Evolutionary conservation across 1,140 invertebrate genomes (phyloP).

Genomic region (Drosophila orosa): DNA sequence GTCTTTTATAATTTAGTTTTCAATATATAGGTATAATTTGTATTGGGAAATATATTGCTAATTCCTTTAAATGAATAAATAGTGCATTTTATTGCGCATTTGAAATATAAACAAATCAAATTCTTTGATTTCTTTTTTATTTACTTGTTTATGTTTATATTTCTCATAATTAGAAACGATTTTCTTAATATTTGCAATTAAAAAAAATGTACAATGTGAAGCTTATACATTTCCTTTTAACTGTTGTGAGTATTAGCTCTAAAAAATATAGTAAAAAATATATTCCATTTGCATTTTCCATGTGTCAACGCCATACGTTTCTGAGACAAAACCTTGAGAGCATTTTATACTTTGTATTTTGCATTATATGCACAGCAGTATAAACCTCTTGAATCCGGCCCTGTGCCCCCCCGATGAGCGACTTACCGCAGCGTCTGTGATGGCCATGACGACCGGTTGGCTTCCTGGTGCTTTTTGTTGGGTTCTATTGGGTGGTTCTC

Average conservation of each 20-base stretch:
- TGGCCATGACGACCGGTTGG: constrained; percentile 46
- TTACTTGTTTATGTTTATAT: too few species aligned
- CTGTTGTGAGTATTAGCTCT: too few species aligned
- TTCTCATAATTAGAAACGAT: too few species aligned
- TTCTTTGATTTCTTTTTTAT: too few species aligned
- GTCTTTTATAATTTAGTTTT: too few species aligned
- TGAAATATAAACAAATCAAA: too few species aligned
- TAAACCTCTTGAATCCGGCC: constrained; percentile 18
- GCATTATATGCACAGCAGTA: not conserved
- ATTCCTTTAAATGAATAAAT: too few species aligned
- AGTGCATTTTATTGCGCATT: too few species aligned
- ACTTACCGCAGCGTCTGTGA: constrained; percentile 47
- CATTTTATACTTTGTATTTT: constrained; percentile 1
- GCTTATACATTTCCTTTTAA: too few species aligned
- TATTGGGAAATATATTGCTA: too few species aligned
- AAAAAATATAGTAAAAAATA: not conserved
- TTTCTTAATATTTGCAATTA: not conserved
- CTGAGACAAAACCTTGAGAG: constrained; percentile 8
- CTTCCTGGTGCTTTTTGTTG: constrained; percentile 28
- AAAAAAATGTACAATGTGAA: not conserved
- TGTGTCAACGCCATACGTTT: not conserved
- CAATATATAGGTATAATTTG: too few species aligned
- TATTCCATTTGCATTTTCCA: not conserved
- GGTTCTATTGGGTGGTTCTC: constrained; percentile 2
- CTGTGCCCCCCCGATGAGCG: constrained; percentile 13